phyloP scores from a whole-genome alignment of 2,888 invertebrate species.

The Noctua pronuba region DNA sequence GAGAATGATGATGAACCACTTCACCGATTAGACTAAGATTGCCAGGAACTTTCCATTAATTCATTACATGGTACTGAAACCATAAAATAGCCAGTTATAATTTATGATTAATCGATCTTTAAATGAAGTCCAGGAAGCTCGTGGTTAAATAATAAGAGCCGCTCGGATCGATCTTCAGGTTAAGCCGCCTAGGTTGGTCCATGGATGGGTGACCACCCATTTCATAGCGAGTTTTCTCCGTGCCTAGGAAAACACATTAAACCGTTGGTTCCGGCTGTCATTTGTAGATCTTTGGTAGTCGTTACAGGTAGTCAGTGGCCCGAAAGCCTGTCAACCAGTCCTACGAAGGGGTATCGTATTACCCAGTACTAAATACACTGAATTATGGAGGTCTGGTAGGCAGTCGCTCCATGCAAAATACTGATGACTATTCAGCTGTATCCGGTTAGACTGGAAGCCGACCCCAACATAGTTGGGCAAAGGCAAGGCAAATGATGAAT shows the following conservation, averaged over 20 bases:
- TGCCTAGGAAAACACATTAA: not conserved
- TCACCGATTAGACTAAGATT: not conserved
- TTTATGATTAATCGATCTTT: slow-evolving; percentile 17
- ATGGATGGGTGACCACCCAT: not conserved
- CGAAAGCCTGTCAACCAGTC: not conserved
- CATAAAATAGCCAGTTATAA: slow-evolving; percentile 10
- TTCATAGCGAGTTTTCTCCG: too few species aligned
- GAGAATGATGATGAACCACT: too few species aligned
- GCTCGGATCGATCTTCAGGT: not conserved
- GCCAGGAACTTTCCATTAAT: slow-evolving; percentile 10
- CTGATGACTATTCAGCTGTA: not conserved
- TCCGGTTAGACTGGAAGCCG: not conserved
- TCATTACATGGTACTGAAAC: not conserved
- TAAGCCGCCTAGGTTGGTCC: not conserved
- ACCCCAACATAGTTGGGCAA: not conserved
- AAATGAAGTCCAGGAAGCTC: not conserved
- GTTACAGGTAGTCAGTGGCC: not conserved
- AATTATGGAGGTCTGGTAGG: too few species aligned
- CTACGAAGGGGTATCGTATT: not conserved
- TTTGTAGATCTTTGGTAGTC: not conserved
- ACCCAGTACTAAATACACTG: not conserved
- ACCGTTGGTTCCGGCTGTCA: not conserved
- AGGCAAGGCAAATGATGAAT: not conserved
- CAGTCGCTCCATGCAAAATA: not conserved
- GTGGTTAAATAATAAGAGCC: not conserved